These are phyloP conservation scores for Chaetura pelagica DNA, from an alignment of 2,113 vertebrate species.

Conservation along the genomic window DNA sequence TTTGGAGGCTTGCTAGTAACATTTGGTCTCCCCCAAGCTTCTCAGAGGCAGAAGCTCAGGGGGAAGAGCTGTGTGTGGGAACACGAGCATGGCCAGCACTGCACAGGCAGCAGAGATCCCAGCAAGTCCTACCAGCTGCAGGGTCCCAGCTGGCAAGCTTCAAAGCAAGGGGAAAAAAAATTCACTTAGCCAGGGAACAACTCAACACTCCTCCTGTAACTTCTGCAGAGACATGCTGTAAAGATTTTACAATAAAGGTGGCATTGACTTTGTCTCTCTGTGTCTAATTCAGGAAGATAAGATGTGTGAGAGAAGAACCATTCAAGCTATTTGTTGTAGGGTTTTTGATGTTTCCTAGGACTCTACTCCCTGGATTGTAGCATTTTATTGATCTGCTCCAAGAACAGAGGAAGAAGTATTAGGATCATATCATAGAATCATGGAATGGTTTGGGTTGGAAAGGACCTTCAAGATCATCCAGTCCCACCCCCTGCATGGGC, in stretches of 20 bases:
- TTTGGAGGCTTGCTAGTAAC: not conserved
- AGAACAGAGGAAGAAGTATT: not conserved
- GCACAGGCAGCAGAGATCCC: not conserved
- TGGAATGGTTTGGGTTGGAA: too few species aligned
- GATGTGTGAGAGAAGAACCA: not conserved
- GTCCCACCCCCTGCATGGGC: too few species aligned
- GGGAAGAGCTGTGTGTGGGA: not conserved
- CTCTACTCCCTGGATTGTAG: not conserved
- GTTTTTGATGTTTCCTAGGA: constrained; percentile 7
- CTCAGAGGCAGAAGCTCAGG: not conserved
- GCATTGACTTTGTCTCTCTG: constrained; percentile 1
- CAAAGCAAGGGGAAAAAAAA: not conserved
- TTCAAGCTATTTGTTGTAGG: not conserved
- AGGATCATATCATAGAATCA: too few species aligned
- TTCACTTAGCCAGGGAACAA: not conserved
- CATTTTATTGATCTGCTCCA: not conserved
- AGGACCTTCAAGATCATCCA: too few species aligned
- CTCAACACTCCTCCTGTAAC: not conserved
- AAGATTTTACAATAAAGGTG: not conserved
- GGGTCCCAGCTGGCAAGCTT: not conserved
- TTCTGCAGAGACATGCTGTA: not conserved
- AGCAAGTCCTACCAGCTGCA: not conserved
- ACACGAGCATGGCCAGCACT: not conserved
- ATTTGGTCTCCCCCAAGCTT: not conserved
- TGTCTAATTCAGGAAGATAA: not conserved